phyloP scores from a whole-genome alignment of 2,888 invertebrate genomes.

The Endomychus coccineus region DNA sequence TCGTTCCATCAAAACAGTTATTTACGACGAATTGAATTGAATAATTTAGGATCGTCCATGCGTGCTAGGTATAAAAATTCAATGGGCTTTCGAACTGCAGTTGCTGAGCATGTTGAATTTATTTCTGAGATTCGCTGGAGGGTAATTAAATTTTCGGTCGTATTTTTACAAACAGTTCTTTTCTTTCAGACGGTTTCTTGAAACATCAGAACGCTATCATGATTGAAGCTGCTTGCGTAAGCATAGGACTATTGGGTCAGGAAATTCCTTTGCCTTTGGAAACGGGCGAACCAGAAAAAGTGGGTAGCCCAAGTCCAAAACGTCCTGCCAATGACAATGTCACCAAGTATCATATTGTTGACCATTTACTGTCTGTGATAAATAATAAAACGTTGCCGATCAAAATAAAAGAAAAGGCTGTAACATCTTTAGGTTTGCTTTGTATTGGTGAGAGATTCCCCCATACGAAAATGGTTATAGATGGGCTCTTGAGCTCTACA shows the following conservation, averaged over 20 bases:
- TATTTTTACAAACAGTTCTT: conserved; percentile 1
- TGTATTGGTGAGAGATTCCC: conserved; percentile 77
- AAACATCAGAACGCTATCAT: conserved; percentile 55
- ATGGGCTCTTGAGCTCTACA: conserved; percentile 68
- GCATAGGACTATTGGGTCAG: conserved; percentile 65
- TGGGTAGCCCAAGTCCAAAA: conserved; percentile 41
- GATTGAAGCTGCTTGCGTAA: conserved; percentile 60
- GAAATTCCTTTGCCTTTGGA: conserved; percentile 60
- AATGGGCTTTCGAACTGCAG: too few species aligned
- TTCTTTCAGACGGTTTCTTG: conserved; percentile 55
- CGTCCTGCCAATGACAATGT: conserved; percentile 37
- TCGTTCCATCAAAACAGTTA: too few species aligned
- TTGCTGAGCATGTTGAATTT: too few species aligned
- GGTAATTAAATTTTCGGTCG: not conserved
- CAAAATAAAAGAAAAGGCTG: conserved; percentile 70
- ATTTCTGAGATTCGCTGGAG: too few species aligned
- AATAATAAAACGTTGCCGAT: conserved; percentile 63
- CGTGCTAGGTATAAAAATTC: too few species aligned
- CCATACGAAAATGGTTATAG: conserved; percentile 62
- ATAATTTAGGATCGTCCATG: too few species aligned
- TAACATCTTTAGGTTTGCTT: conserved; percentile 67
- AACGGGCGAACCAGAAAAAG: conserved; percentile 42
- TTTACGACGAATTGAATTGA: too few species aligned
- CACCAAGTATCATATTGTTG: conserved; percentile 63
- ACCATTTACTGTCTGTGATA: conserved; percentile 62